Base-by-base conservation (phyloP, 2,797 vertebrate genomes). In the Pangasius macronema region DNA sequence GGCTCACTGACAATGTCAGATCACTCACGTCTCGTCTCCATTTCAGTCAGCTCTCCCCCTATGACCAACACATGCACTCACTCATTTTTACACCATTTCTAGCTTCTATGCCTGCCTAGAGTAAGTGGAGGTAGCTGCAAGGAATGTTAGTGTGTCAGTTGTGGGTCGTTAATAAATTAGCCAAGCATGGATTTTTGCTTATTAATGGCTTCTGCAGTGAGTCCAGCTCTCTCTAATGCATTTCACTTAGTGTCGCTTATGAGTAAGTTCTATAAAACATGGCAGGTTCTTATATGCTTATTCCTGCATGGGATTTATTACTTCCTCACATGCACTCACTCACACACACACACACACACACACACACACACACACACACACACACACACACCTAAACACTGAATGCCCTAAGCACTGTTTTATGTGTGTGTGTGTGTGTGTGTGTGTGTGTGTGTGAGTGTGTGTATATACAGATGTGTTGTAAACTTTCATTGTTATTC, bases 241-340 rank as follows among this genome's bases (percentile, higher is more conserved):
- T 93, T 94, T 95, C 92, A 95, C 93, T 94, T 94, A 94, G 92
- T 91, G 92, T 92, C 93, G 93, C 93, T 94, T 94, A 95, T 93
- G 92, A 91, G 91, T 91, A 92, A 89, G 89, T 94, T 95, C 94
- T 91, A 94, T 95, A 94, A 94, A 94, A 93, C 93, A 93, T 92
- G 93, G 91, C 93, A 93, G 92, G 88, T 93, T 93, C 93, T 93
- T 91, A 92, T 89, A 91, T 89, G 90, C 87, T 91, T 91, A 91
- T 89, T 92, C 90, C 63, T 67, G 83, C 30, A 70, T 87, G 27
- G 86, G 80, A 94, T 95, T 92, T 92, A 94, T 94, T 92, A 90
- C 91, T 87, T 73, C 87, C 86, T 89, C 77, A 75, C 61, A 63
- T 61, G 67, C 73, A 5, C 61, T 57, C 36, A 59, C 61, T 55